Evolutionary conservation across 2,888 invertebrate genomes (phyloP).

Genomic region (Acrobasis consociella): DNA sequence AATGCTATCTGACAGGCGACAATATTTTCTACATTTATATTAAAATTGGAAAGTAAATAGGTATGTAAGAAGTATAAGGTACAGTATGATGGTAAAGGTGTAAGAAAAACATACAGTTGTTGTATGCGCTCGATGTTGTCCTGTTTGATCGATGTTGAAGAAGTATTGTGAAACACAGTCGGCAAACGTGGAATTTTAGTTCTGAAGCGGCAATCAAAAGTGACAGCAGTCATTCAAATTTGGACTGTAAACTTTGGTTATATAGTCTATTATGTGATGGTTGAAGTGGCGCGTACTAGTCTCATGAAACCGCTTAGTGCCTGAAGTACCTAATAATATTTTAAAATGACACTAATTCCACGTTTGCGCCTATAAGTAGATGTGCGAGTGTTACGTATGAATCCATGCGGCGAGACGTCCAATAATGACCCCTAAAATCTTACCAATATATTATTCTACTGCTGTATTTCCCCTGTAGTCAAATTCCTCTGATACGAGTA

Average conservation of each 20-base stretch:
- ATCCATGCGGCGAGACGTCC: constrained; percentile 45
- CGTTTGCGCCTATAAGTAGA: constrained; percentile 5
- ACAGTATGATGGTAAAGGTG: constrained; percentile 17
- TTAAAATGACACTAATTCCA: not conserved
- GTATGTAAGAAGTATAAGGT: constrained; percentile 11
- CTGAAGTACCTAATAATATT: no score
- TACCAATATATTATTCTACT: constrained; percentile 69
- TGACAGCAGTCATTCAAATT: no score
- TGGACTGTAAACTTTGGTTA: no score
- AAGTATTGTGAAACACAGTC: constrained; percentile 2
- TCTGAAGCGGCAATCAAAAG: no score
- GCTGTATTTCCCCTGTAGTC: constrained; percentile 61
- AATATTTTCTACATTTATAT: not conserved
- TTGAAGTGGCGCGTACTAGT: no score
- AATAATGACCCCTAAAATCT: constrained; percentile 54
- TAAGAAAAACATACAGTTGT: not conserved
- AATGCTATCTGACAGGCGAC: not conserved
- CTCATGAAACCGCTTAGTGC: no score
- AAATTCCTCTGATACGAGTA: constrained; percentile 71
- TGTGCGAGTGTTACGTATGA: constrained; percentile 29
- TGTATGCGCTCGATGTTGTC: constrained; percentile 17
- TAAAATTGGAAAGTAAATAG: constrained; percentile 7
- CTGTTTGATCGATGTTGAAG: constrained; percentile 21
- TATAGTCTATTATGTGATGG: no score
- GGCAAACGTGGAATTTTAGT: constrained; percentile 14